These are phyloP conservation scores for Tetheella fluctuosa DNA, from an alignment of 2,888 invertebrate species.

Conservation along the genomic window DNA sequence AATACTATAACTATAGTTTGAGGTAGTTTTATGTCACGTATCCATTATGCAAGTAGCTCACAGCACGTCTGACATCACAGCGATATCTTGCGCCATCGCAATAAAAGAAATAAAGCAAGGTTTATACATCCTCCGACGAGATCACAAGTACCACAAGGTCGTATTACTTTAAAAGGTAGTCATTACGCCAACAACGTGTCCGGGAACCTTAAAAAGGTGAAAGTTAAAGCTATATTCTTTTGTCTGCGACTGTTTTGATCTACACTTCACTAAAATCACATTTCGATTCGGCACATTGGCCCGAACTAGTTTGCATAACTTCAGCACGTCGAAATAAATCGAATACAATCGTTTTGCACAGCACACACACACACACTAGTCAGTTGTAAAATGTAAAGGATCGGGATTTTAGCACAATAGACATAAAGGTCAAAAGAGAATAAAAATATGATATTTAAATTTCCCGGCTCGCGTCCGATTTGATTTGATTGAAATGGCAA, in stretches of 20 bases:
- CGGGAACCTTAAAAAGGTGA: not conserved
- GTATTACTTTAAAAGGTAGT: not conserved
- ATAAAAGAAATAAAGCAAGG: slow-evolving; percentile 13
- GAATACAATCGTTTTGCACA: slow-evolving; percentile 27
- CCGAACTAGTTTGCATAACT: slow-evolving; percentile 36
- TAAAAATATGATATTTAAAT: slow-evolving; percentile 30
- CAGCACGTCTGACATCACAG: slow-evolving; percentile 6
- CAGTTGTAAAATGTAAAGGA: slow-evolving; percentile 27
- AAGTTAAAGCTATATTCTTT: slow-evolving; percentile 6
- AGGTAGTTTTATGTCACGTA: slow-evolving; percentile 4
- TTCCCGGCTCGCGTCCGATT: slow-evolving; percentile 32
- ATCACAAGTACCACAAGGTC: not conserved
- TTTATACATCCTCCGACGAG: not conserved
- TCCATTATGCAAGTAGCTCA: slow-evolving; percentile 6
- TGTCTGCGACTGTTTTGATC: not conserved
- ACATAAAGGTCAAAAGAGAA: slow-evolving; percentile 33
- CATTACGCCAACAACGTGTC: not conserved
- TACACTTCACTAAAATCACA: not conserved
- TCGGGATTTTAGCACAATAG: slow-evolving; percentile 28
- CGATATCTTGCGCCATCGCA: not conserved
- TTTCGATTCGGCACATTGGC: slow-evolving; percentile 4
- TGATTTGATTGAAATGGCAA: slow-evolving; percentile 51
- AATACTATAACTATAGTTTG: not conserved
- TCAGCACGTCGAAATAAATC: slow-evolving; percentile 24
- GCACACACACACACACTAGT: slow-evolving; percentile 24